Evolutionary conservation across 2,797 vertebrate species (phyloP).

Genomic region (Harpagifer antarcticus): DNA sequence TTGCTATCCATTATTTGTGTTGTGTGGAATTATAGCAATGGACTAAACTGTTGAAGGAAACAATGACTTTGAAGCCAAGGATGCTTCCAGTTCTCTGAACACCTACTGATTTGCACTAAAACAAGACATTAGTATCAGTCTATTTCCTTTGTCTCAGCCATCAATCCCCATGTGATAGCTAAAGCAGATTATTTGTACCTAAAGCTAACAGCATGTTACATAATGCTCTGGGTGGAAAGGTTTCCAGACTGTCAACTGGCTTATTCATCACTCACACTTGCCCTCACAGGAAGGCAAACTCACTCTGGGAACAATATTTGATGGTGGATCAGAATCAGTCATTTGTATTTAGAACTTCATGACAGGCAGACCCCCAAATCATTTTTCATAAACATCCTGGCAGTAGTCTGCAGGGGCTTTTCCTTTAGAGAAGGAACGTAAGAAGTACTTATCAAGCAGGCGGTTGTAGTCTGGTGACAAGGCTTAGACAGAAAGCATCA

Average conservation of each 20-base stretch:
- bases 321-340: not conserved
- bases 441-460: not conserved
- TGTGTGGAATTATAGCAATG: too few relatives aligned
- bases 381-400: constrained; percentile 5
- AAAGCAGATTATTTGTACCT: not conserved
- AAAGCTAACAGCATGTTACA: not conserved
- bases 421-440: constrained; percentile 4
- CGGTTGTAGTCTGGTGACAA: not conserved
- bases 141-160: not conserved
- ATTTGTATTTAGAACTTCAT: not conserved
- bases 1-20: too few relatives aligned
- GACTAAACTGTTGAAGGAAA: not conserved
- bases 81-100: not conserved
- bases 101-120: not conserved
- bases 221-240: constrained; percentile 8
- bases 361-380: constrained; percentile 5
- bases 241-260: constrained; percentile 33
- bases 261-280: constrained; percentile 47
- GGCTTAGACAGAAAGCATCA: constrained; percentile 27
- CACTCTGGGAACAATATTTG: constrained; percentile 5
- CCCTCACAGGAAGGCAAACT: not conserved
- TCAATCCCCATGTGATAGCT: not conserved
- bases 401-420: not conserved
- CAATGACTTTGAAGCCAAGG: not conserved
- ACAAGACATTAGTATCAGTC: not conserved